phyloP scores from a whole-genome alignment of 2,113 vertebrate genomes.

The Erythrocercus mccallii region DNA sequence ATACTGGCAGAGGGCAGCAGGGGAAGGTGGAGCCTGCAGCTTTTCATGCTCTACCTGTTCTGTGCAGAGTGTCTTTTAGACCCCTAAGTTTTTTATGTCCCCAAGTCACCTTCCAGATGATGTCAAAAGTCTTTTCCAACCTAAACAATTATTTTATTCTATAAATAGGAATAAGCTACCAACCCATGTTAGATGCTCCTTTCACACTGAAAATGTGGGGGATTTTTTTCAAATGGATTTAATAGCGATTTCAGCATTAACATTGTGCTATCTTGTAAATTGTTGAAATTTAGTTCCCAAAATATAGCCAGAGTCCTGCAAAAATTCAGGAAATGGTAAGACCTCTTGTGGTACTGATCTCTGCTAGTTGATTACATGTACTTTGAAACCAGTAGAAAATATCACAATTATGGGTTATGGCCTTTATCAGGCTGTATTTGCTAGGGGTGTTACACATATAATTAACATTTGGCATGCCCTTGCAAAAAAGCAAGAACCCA shows the following conservation, averaged over 20 bases:
- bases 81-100: not conserved
- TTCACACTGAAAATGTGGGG: not conserved
- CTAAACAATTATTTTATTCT: not conserved
- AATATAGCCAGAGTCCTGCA: not conserved
- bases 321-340: not conserved
- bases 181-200: not conserved
- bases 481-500: not conserved
- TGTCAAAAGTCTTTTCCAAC: not conserved
- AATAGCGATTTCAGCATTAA: not conserved
- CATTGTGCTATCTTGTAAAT: not conserved
- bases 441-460: not conserved
- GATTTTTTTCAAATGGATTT: not conserved
- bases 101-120: not conserved
- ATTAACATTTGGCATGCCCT: not conserved
- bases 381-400: not conserved
- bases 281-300: not conserved
- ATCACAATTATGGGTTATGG: not conserved
- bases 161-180: not conserved
- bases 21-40: not conserved
- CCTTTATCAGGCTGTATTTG: not conserved
- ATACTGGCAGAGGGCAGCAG: not conserved
- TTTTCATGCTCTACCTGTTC: constrained; percentile 10
- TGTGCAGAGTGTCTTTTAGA: not conserved
- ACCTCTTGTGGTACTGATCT: not conserved
- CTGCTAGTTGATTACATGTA: not conserved